Base-by-base conservation (phyloP, 2,113 vertebrate species). In the Takifugu bimaculatus region DNA sequence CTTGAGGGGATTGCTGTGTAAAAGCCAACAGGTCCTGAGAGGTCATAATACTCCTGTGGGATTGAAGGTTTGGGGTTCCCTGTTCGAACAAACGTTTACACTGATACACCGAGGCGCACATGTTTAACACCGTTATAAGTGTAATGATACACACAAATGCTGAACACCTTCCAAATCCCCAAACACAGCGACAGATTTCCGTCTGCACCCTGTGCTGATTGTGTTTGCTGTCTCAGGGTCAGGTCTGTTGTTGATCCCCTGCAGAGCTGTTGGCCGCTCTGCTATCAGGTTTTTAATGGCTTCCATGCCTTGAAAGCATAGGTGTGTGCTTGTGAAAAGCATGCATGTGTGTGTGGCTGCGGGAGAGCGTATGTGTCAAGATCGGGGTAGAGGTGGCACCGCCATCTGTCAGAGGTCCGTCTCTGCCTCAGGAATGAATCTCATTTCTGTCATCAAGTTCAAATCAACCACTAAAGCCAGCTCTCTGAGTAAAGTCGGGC, bases 171-270 rank as follows among this genome's bases (percentile, higher is more conserved):
- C 51, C 57, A 32, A 50, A 54, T 43, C 42, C 49, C 72, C 75
- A 80, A 66, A 73, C 68, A 59, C 14, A 13, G 10, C 73, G 62
- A 68, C 63, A 62, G 55, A 52, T 48, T 53, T 57, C 70, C 57
- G 54, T 51, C 60, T 29, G 26, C 66, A 72, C 75, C 65, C 59
- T 51, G 35, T 10, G 55, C 78, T 84, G 85, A 84, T 85, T 85
- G 80, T 78, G 85, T 88, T 86, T 87, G 87, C 87, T 85, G 81
- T 86, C 79, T 80, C 84, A 80, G 85, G 56, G 80, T 78, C 79
- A 49, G 77, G 80, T 81, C 74, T 84, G 87, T 85, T 88, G 87
- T 78, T 73, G 85, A 84, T 77, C 78, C 81, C 84, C 84, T 15
- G 78, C 68, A 12, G 85, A 76, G 77, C 68, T 64, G 77, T 82